Base-by-base conservation (phyloP, 2,888 invertebrate species). In the Pterostichus niger region DNA sequence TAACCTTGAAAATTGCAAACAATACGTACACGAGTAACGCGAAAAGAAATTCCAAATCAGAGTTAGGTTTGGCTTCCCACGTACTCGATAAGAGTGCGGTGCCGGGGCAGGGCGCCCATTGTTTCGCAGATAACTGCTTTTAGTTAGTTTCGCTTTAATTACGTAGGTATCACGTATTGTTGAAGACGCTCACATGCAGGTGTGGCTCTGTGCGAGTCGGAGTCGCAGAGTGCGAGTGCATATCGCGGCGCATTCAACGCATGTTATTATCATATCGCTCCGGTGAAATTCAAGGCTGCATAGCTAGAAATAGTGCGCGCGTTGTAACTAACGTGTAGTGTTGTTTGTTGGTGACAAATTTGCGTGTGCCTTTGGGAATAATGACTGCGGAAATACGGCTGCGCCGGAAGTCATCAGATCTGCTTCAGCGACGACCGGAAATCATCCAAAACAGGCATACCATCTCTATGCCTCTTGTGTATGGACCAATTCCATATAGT, bases 401-500 rank as follows among this genome's bases (percentile, higher is more conserved):
- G 84, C 88, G 89, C 84, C 87, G 86, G 85, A 89, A 88, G 85
- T 84, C 87, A 61, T 84, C 87, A 44, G 87, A 87, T 80, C 86
- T 87, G 84, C 85, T 86, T 52, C 85, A 84, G 5, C 86, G 87
- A 46, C 86, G 86, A 80, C 87, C 87, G 86, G 87, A 88, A 85
- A 85, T 86, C 73, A 85, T 86, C 40, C 85, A 86, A 54, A 86
- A 88, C 83, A 87, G 89, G 75, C 88, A 89, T 83, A 89, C 90
- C 85, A 90, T 91, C 86, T 90, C 92, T 86, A 93, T 94, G 90
- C 94, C 95, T 84, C 92, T 94, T 88, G 93, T 96, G 86, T 95
- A 95, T 89, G 95, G 94, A 85, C 95, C 95, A 85, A 91, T 93
- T 86, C 94, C 95, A 84, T 95, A 95, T 90, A 95, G 95, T 95